A percentile compares a stretch with the other conserved stretches of the same genome.
Evolutionary conservation across 2,888 invertebrate species (phyloP).

Genomic region (Campoletis raptor): DNA sequence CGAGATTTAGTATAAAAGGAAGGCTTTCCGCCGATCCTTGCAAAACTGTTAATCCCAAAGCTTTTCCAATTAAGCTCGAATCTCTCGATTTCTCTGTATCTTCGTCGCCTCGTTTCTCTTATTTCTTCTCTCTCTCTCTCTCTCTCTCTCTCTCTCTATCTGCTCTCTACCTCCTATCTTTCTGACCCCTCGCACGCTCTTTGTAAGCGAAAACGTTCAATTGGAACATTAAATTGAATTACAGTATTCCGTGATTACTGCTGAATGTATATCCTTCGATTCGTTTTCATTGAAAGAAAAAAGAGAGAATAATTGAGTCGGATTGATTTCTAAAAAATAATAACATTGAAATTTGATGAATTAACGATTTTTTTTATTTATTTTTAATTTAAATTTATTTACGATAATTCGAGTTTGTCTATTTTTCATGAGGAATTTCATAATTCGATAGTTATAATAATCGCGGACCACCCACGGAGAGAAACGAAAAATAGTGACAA

Average conservation of each 20-base stretch:
- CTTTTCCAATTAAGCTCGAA: constrained; percentile 82
- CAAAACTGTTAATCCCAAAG: constrained; percentile 84
- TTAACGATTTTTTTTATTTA: background rate
- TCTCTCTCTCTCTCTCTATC: constrained; percentile 65
- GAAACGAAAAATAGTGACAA: constrained; percentile 25
- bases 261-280: constrained; percentile 73
- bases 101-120: constrained; percentile 58
- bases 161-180: constrained; percentile 64
- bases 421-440: constrained; percentile 4
- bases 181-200: constrained; percentile 75
- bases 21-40: constrained; percentile 82
- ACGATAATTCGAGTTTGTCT: background rate
- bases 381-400: background rate
- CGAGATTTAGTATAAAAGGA: constrained; percentile 16
- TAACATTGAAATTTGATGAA: background rate
- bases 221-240: constrained; percentile 84
- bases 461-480: background rate
- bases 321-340: background rate
- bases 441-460: constrained; percentile 3
- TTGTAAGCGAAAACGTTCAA: constrained; percentile 84
- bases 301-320: background rate
- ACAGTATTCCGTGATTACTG: constrained; percentile 83
- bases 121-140: constrained; percentile 57
- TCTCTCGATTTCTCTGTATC: constrained; percentile 65
- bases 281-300: constrained; percentile 72